phyloP scores from a whole-genome alignment of 1,140 invertebrate genomes.

The Camponotus vicinus region DNA sequence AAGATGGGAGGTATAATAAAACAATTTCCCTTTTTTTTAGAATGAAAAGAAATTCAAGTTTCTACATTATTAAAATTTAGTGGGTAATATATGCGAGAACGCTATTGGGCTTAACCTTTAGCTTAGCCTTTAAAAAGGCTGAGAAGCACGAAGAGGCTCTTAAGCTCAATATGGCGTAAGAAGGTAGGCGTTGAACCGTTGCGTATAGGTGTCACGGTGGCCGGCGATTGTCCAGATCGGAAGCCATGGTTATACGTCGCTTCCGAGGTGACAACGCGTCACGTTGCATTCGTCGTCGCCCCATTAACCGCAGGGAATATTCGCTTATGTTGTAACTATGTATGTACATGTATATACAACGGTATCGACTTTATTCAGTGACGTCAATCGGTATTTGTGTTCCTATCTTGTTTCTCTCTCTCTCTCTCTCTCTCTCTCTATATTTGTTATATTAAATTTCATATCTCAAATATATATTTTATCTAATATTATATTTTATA shows the following conservation, averaged over 20 bases:
- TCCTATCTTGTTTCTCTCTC: background rate
- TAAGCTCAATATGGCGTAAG: conserved; percentile 47
- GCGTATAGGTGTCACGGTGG: conserved; percentile 7
- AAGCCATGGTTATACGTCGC: conserved; percentile 8
- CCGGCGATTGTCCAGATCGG: conserved; percentile 24
- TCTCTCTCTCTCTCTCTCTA: background rate
- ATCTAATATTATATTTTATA: background rate
- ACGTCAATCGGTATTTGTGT: background rate
- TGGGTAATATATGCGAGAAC: background rate
- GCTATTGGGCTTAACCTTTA: background rate
- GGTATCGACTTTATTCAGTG: conserved; percentile 19
- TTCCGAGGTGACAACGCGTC: conserved; percentile 21
- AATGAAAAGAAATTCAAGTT: background rate
- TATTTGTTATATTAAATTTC: background rate
- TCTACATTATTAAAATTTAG: conserved; percentile 38
- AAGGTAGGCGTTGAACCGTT: conserved; percentile 34
- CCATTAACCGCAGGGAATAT: conserved; percentile 19
- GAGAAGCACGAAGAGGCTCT: conserved; percentile 51
- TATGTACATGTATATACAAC: no score
- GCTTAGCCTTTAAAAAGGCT: conserved; percentile 46
- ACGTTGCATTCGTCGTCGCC: background rate
- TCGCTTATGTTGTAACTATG: background rate
- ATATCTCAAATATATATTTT: background rate
- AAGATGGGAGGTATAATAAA: background rate
- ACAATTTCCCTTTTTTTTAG: background rate